Conservation (phyloP, 1,140 invertebrate genomes). For the Trichonephila clavata region DNA sequence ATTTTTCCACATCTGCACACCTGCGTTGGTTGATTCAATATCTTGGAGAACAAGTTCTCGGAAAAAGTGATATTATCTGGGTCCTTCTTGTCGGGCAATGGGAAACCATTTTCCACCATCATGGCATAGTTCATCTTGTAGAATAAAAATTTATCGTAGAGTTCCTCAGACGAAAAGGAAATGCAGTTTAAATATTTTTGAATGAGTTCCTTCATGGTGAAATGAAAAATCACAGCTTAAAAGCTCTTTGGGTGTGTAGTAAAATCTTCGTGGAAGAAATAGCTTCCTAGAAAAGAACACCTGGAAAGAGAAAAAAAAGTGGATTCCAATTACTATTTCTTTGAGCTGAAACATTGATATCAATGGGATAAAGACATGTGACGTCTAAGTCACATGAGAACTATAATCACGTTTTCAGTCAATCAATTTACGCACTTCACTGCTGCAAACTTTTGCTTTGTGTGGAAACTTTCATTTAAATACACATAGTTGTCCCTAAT, state of each 20-base stretch:
- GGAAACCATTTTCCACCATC: constrained; percentile 2
- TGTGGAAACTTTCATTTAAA: too few species aligned
- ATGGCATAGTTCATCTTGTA: background rate
- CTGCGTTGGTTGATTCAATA: background rate
- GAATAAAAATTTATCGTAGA: background rate
- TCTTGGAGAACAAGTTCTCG: background rate
- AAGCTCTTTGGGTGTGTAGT: background rate
- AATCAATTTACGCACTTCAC: too few species aligned
- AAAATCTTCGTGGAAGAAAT: background rate
- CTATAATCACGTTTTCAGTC: too few species aligned
- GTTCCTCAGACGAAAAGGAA: constrained; percentile 16
- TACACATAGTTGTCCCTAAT: too few species aligned
- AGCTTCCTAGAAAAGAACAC: background rate
- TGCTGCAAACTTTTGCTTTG: too few species aligned
- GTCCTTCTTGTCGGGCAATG: background rate
- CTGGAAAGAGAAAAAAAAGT: background rate
- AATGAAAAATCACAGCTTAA: constrained; percentile 15
- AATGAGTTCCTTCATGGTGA: constrained; percentile 10
- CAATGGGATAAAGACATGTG: too few species aligned
- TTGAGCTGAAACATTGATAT: too few species aligned
- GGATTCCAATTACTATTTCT: too few species aligned
- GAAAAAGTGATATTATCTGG: background rate
- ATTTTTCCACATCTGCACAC: constrained; percentile 42
- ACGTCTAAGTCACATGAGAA: too few species aligned
- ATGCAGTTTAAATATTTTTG: constrained; percentile 32